These are phyloP conservation scores for Heliconius melpomene DNA, from an alignment of 1,140 invertebrate genomes.

Conservation along the genomic window DNA sequence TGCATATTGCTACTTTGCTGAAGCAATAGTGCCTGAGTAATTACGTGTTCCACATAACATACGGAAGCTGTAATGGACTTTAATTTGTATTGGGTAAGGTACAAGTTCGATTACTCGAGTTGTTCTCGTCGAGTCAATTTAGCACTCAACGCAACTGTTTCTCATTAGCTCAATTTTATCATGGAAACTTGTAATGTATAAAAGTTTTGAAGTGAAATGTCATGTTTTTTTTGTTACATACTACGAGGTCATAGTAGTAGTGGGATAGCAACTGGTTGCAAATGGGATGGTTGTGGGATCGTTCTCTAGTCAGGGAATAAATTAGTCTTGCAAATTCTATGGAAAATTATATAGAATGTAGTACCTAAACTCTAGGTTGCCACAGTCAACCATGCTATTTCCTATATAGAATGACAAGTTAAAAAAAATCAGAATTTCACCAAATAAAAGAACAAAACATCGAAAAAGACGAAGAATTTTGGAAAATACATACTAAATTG, in stretches of 20 bases:
- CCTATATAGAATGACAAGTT: no score
- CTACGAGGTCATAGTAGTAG: no score
- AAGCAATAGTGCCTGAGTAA: constrained; percentile 21
- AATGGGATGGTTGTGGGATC: no score
- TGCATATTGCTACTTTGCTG: constrained; percentile 27
- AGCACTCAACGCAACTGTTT: constrained; percentile 25
- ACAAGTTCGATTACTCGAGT: neutral
- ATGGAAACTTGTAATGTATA: constrained; percentile 8
- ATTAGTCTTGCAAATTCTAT: no score
- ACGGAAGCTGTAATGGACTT: constrained; percentile 14
- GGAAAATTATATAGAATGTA: no score
- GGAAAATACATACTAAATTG: neutral
- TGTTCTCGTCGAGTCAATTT: constrained; percentile 21
- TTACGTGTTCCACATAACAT: neutral
- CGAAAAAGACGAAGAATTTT: neutral
- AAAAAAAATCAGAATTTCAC: no score
- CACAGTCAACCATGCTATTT: no score
- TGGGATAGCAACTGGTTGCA: no score
- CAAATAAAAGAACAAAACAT: no score
- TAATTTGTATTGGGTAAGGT: constrained; percentile 3
- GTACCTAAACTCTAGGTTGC: no score
- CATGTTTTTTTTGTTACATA: neutral
- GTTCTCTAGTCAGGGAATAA: no score
- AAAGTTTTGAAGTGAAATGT: neutral
- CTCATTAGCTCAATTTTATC: constrained; percentile 34